Base-by-base conservation (phyloP, 2,113 vertebrate species). In the Ammodytes marinus region DNA sequence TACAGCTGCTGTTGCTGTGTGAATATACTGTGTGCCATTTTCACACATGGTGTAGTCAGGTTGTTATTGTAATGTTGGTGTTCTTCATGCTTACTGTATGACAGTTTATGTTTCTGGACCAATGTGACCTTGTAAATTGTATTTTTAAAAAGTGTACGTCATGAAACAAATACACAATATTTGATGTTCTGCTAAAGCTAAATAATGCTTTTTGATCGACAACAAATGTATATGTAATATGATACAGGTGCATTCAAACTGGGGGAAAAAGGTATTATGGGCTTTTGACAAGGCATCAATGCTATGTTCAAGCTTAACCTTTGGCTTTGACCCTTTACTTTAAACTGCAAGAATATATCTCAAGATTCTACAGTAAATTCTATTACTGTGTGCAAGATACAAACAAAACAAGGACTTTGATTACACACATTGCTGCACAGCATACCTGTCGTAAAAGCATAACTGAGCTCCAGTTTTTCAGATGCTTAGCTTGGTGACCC, bases 1-100 rank as follows among this genome's bases (percentile, higher is more conserved):
- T 73, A 69, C 87, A 73, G 76, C 73, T 84, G 75, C 77, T 55
- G 61, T 78, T 83, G 72, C 74, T 67, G 72, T 93, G 95, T 94
- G 90, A 94, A 95, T 95, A 59, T 79, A 27, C 27, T 27, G 27
- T 27, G 27, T 78, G 74, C 69, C 57, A 47, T 73, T 59, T 74
- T 72, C 63, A 76, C 78, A 77, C n/a, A 59, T 39, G 63, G 46
- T 70, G 57, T 70, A 82, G 71, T 27, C 7, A 9, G 47, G 39
- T 58, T 40, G 54, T 57, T 75, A 53, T 14, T 54, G 39, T 5
- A 2, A 47, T 54, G 64, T 52, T 46, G 35, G 8, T 42, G 45
- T 39, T 76, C 72, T 27, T 39, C 40, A 17, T 53, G n/a, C 52
- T 71, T 27, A 4, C 17, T 15, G 6, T 40, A 61, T 14, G 27